Evolutionary conservation across 1,140 invertebrate genomes (phyloP), one percentile per base, ranked within the genome.

Genomic region (Riptortus pedestris): DNA sequence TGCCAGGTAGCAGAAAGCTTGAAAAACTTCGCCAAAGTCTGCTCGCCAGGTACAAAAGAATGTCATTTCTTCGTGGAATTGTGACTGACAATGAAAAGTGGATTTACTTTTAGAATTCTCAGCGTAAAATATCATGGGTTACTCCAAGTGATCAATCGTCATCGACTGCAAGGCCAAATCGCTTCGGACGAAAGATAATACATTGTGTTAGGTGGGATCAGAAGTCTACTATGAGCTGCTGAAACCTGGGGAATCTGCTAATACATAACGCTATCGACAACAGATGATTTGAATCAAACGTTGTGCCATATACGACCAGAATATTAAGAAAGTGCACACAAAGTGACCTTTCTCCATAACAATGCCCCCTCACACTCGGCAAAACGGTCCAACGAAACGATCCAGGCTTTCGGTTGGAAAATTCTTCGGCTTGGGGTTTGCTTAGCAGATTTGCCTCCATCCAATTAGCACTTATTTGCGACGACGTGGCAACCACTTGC

Each of bases 121-220:
- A 65, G 29, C 64, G 60, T 31, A 65, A 47, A 63, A 63, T 67
- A 70, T 71, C 66, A 60, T 70, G 69, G 67, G 68, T 60, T 52
- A 22, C 55, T 43, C 66, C 68, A 60, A 43, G 67, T 59, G 24
- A 67, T 47, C 31, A 62, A 28, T 65, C 60, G 47, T 67, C 68
- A 65, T 71, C 70, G n/a, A 64, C 65, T 33, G 62, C 68, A 11
- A 68, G 66, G 55, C 45, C 24, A n/a, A 52, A 68, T 45, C 58
- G 62, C 26, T 47, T 33, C 27, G 51, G 47, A 2, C 51, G 47
- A 64, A 71, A 71, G 61, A 24, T 69, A 27, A 57, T 73, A 62
- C 62, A 71, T 14, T 70, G 70, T 63, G 71, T 73, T 68, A 72
- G 67, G 68, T 72, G 71, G 69, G 67, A 73, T 64, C 69, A 72